Evolutionary conservation across 2,797 vertebrate species (phyloP).

Genomic region (Gastrophryne carolinensis): DNA sequence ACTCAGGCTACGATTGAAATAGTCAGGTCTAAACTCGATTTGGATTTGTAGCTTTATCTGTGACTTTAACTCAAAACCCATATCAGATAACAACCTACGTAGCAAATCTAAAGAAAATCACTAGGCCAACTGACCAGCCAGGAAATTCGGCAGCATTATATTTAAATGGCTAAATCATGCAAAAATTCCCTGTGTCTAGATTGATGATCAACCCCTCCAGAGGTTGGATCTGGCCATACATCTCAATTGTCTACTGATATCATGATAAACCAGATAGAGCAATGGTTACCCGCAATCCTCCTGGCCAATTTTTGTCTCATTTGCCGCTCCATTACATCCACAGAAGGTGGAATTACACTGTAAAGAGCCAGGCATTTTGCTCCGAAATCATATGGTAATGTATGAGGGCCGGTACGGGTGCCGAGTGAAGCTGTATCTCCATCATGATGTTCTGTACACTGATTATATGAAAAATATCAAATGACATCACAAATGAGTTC

Average conservation of each 20-base stretch:
- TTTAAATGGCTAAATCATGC: neutral
- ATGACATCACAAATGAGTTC: slow-evolving; percentile 24
- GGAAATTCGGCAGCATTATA: too few species aligned
- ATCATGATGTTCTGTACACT: slow-evolving; percentile 9
- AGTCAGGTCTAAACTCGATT: too few species aligned
- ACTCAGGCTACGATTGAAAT: too few species aligned
- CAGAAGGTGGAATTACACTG: slow-evolving; percentile 6
- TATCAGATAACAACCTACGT: too few species aligned
- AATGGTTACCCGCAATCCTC: slow-evolving; percentile 4
- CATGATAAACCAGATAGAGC: neutral
- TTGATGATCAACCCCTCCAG: neutral
- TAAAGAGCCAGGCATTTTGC: neutral
- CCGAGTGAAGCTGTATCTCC: neutral
- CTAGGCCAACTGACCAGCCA: neutral
- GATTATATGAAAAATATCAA: slow-evolving; percentile 44
- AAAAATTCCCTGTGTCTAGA: neutral
- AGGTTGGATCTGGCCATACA: neutral
- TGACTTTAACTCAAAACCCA: too few species aligned
- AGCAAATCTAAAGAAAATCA: neutral
- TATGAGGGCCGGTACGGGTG: neutral
- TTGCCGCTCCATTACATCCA: slow-evolving; percentile 28
- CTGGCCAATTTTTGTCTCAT: slow-evolving; percentile 8
- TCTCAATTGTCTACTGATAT: neutral
- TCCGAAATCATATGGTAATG: slow-evolving; percentile 40
- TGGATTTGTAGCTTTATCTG: too few species aligned